Conservation (phyloP, 2,113 vertebrate genomes). For the Pituophis catenifer region DNA sequence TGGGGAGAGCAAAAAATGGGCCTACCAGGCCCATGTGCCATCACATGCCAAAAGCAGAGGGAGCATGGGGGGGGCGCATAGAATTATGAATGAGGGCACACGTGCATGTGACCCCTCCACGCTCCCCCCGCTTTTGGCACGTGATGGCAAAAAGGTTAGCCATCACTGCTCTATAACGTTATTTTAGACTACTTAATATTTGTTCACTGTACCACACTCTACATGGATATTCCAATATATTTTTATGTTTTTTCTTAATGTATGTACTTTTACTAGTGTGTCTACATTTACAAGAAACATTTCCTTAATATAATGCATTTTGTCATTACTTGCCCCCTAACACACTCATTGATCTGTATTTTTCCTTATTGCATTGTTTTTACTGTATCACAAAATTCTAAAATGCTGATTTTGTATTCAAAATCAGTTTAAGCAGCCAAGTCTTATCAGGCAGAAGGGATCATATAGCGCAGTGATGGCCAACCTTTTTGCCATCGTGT, state of each 20-base stretch:
- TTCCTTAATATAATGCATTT: background rate
- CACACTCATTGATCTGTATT: background rate
- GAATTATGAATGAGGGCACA: too few relatives aligned
- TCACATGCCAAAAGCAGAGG: too few relatives aligned
- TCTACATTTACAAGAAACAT: background rate
- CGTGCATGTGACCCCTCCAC: too few relatives aligned
- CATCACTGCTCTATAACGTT: background rate
- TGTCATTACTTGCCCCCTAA: background rate
- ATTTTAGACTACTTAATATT: background rate
- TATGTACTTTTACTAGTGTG: background rate
- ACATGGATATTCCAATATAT: background rate
- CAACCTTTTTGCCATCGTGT: too few relatives aligned
- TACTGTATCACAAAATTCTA: background rate
- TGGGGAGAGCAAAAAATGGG: too few relatives aligned
- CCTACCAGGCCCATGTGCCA: too few relatives aligned
- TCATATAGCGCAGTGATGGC: background rate
- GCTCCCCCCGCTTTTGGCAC: too few relatives aligned
- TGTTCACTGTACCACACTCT: background rate
- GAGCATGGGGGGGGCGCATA: too few relatives aligned
- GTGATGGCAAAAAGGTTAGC: too few relatives aligned
- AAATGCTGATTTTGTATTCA: background rate
- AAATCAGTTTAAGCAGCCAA: background rate
- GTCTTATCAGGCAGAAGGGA: background rate
- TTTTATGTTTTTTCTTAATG: background rate
- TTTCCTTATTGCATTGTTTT: background rate